Evolutionary conservation across 1,140 invertebrate species (phyloP), one percentile per base, ranked within the genome.

Genomic region (Caerostris extrusa): DNA sequence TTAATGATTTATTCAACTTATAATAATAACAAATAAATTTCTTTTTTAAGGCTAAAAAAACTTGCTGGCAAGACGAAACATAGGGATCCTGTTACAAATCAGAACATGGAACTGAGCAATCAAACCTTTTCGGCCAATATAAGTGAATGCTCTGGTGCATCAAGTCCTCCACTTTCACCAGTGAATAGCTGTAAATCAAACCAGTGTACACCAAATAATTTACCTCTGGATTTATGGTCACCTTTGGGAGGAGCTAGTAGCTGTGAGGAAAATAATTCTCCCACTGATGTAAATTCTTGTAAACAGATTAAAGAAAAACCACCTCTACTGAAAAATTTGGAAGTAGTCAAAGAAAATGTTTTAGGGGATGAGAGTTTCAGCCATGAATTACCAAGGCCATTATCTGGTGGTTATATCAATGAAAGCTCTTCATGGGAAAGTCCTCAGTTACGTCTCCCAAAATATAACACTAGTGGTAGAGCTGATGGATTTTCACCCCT

Each of bases 231-330:
- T 57, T 53, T 61, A 6, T 94, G 94, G 94, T 94, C 97, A 34
- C 98, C 97, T 82, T 98, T 81, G 7, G 67, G 88, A 7, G 69
- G 67, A n/a, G 60, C 61, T 58, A 94, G 90, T 19, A 95, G 97
- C 95, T 98, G 98, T 94, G 98, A 98, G 95, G 98, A 98, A 96
- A 98, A 97, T 95, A 98, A 98, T 96, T 98, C 98, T 55, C 98
- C 98, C n/a, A 98, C 98, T 77, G 98, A 98, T 96, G 96, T 98
- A 95, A 98, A 98, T 96, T 98, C 98, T 95, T 98, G 98, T 96
- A 97, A 98, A 96, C 96, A 97, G 95, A 97, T 98, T 94, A 96
- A 96, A 67, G 98, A 98, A 96, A 98, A 98, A 95, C 98, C 98
- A 57, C 98, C 98, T 14, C 96, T 98, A 95, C 98, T 98, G 96